phyloP scores from a whole-genome alignment of 2,797 vertebrate genomes.

The Micrastur ruficollis region DNA sequence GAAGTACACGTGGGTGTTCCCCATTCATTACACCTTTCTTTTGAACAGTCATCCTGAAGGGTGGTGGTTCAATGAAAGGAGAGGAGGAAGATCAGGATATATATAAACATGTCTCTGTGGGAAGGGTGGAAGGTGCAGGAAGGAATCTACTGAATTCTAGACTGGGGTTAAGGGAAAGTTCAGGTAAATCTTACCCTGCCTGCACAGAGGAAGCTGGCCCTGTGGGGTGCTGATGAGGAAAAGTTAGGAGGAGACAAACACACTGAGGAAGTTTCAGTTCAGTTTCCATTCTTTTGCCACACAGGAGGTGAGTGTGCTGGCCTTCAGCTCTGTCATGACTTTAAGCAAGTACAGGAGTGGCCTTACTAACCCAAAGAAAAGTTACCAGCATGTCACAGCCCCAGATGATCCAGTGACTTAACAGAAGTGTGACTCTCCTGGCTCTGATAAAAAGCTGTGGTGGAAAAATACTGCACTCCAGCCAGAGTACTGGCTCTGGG shows the following conservation, averaged over 20 bases:
- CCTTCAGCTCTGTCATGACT: neutral
- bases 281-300: neutral
- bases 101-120: neutral
- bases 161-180: neutral
- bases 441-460: neutral
- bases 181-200: neutral
- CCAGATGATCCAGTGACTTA: neutral
- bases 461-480: neutral
- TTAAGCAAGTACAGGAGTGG: neutral
- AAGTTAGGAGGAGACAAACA: neutral
- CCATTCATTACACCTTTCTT: neutral
- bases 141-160: neutral
- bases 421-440: neutral
- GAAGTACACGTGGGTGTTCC: neutral
- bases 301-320: rapidly evolving
- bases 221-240: neutral
- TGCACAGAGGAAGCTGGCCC: neutral
- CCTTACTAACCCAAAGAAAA: neutral
- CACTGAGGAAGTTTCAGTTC: neutral
- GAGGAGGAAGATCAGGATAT: neutral
- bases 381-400: neutral
- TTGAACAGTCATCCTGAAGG: neutral
- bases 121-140: neutral
- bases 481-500: neutral
- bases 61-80: neutral